Evolutionary conservation across 64 coral and sea anemone genomes (phyloP).

Genomic region (Acropora yongei): DNA sequence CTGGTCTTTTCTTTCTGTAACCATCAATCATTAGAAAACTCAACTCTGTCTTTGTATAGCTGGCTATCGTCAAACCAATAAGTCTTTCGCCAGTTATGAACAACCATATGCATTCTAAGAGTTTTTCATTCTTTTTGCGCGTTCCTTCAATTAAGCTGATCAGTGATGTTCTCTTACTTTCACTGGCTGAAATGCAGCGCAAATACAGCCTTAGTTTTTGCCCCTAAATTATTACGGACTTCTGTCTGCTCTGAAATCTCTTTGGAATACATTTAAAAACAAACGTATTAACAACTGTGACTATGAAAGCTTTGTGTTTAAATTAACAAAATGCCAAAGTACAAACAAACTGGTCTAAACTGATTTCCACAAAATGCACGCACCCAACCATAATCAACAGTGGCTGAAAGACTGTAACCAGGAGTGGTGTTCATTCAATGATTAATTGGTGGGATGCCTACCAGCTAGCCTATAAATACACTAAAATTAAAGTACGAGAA

Average conservation of each 20-base stretch:
- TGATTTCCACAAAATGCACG: conserved; percentile 16
- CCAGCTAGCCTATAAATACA: background rate
- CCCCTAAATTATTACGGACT: conserved; percentile 35
- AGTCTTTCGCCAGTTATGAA: too few species aligned
- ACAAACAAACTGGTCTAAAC: conserved; percentile 25
- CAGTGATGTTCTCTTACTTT: too few species aligned
- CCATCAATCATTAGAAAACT: too few species aligned
- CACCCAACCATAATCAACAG: background rate
- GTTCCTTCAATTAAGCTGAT: too few species aligned
- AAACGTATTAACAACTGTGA: background rate
- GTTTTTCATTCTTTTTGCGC: too few species aligned
- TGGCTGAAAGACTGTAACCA: conserved; percentile 18
- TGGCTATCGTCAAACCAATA: too few species aligned
- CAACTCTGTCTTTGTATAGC: too few species aligned
- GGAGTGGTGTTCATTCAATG: background rate
- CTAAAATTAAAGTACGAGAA: too few species aligned
- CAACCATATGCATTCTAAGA: too few species aligned
- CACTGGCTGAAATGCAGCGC: conserved; percentile 19
- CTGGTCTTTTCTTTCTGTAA: too few species aligned
- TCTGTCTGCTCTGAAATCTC: conserved; percentile 37
- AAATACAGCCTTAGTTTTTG: conserved; percentile 18
- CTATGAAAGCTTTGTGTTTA: background rate
- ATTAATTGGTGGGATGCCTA: conserved; percentile 8
- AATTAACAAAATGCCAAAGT: conserved; percentile 37
- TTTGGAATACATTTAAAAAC: background rate